These are phyloP conservation scores for Cynaeus angustus DNA, from an alignment of 2,888 invertebrate genomes.

Conservation along the genomic window DNA sequence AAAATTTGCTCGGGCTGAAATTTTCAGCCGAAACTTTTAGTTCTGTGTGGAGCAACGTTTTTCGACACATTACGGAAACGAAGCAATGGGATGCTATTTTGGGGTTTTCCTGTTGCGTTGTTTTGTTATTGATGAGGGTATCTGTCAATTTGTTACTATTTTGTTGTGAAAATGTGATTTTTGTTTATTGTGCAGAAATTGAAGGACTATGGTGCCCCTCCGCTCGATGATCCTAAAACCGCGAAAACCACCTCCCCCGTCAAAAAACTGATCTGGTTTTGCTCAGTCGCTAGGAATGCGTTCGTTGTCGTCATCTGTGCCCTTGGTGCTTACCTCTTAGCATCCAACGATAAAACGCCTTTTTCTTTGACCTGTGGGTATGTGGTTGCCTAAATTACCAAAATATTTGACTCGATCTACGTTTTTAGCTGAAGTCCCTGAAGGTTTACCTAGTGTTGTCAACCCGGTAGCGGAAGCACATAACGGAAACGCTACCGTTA, in stretches of 20 bases:
- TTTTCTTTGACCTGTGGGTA: constrained; percentile 76
- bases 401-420: constrained; percentile 18
- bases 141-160: too few relatives aligned
- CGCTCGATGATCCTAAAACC: constrained; percentile 60
- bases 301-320: constrained; percentile 79
- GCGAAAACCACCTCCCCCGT: constrained; percentile 68
- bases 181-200: constrained; percentile 71
- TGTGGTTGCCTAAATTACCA: constrained; percentile 7
- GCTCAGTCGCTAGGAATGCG: constrained; percentile 81
- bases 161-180: too few relatives aligned
- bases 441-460: constrained; percentile 75
- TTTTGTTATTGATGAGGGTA: constrained; percentile 78
- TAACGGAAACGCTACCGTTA: constrained; percentile 69
- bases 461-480: constrained; percentile 71
- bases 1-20: constrained; percentile 76
- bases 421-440: constrained; percentile 38
- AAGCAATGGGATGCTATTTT: constrained; percentile 76
- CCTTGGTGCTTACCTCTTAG: constrained; percentile 74
- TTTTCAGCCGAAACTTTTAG: constrained; percentile 77
- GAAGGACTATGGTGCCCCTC: constrained; percentile 71
- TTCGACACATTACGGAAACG: constrained; percentile 73
- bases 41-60: constrained; percentile 75
- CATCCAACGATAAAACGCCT: constrained; percentile 72
- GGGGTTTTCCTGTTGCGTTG: constrained; percentile 76
- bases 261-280: constrained; percentile 76